Conservation (phyloP, 2,797 vertebrate genomes). For the Enteromius fasciolatus region DNA sequence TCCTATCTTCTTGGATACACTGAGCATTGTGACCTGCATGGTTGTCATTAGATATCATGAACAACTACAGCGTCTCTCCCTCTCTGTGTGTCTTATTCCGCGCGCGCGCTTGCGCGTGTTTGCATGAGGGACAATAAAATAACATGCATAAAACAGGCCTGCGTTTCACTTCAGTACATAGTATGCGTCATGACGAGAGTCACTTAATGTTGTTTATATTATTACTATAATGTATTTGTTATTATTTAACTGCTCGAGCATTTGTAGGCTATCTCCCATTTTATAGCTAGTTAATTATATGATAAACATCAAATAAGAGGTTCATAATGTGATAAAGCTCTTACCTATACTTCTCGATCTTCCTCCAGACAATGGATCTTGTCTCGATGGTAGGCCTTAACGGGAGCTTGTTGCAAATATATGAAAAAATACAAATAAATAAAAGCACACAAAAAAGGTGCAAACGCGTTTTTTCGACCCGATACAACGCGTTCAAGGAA, state of each 20-base stretch:
- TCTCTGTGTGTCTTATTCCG: not conserved
- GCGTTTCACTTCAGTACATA: constrained; percentile 22
- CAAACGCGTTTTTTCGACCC: constrained; percentile 44
- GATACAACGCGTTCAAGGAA: constrained; percentile 42
- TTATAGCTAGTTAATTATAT: constrained; percentile 2
- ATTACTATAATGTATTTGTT: not conserved
- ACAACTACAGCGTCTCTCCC: constrained; percentile 8
- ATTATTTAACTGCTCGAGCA: not conserved
- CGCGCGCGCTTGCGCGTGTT: constrained; percentile 16
- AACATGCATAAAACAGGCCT: constrained; percentile 59
- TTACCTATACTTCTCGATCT: constrained; percentile 72
- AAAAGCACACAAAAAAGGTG: constrained; percentile 28
- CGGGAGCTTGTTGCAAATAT: constrained; percentile 66
- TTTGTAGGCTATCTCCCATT: not conserved
- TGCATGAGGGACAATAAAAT: constrained; percentile 52
- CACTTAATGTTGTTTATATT: constrained; percentile 19
- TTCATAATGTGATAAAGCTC: constrained; percentile 48
- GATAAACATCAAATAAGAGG: constrained; percentile 18
- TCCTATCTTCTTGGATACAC: constrained; percentile 5
- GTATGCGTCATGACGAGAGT: constrained; percentile 34
- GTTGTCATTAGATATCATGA: constrained; percentile 8
- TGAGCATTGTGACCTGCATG: constrained; percentile 11
- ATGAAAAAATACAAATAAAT: constrained; percentile 55
- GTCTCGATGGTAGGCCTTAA: constrained; percentile 63
- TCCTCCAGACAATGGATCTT: constrained; percentile 69